A percentile compares a stretch with the other conserved stretches of the same genome.
Conservation (phyloP, 2,113 vertebrate genomes). For the Columba janthina region DNA sequence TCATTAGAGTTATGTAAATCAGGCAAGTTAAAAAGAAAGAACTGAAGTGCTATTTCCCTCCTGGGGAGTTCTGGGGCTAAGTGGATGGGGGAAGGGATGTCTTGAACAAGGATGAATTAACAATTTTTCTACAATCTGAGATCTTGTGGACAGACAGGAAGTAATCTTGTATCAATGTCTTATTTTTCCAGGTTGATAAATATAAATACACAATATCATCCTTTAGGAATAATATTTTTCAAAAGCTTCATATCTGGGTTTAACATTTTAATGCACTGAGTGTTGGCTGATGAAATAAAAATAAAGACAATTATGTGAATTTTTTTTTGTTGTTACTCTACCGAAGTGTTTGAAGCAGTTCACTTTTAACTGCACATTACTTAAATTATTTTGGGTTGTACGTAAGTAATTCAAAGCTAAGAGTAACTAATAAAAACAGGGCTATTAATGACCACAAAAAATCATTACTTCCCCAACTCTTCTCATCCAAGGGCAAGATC, state of each 20-base stretch:
- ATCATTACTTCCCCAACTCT: background rate
- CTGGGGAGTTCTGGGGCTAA: slow-evolving; percentile 48
- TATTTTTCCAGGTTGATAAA: background rate
- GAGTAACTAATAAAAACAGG: background rate
- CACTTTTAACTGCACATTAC: background rate
- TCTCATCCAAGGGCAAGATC: background rate
- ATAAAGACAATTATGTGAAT: background rate
- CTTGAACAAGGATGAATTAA: slow-evolving; percentile 33
- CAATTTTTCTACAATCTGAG: slow-evolving; percentile 32
- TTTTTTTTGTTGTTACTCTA: background rate
- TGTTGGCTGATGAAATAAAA: background rate
- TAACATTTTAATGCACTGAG: background rate
- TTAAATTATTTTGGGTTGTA: background rate
- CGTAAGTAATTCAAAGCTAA: background rate
- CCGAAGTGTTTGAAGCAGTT: background rate
- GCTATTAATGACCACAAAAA: background rate
- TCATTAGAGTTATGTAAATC: slow-evolving; percentile 51
- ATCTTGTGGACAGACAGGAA: background rate
- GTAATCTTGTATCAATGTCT: background rate
- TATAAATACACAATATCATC: background rate
- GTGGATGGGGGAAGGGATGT: background rate
- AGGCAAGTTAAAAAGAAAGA: slow-evolving; percentile 43
- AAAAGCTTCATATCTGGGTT: background rate
- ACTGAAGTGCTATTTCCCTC: slow-evolving; percentile 51
- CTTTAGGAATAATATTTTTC: background rate